Conservation (phyloP, 2,888 invertebrate species). For the Plagiodera versicolora region DNA sequence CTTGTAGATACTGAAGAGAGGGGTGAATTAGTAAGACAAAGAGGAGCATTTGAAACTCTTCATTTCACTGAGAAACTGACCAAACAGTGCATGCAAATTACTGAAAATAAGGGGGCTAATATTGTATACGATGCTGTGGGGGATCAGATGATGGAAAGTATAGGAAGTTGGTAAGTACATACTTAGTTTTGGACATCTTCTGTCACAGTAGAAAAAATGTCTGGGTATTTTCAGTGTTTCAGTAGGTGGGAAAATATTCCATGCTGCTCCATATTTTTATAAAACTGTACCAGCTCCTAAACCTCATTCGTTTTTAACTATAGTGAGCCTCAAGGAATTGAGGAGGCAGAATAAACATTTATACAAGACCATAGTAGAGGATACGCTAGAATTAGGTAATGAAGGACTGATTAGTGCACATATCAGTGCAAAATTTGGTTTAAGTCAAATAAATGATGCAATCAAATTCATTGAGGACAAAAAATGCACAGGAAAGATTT, state of each 20-base stretch:
- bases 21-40: constrained; percentile 60
- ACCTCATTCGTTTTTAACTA: constrained; percentile 43
- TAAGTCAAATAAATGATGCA: constrained; percentile 64
- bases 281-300: constrained; percentile 45
- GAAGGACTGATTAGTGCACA: constrained; percentile 65
- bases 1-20: constrained; percentile 66
- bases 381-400: constrained; percentile 63
- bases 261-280: constrained; percentile 42
- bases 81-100: constrained; percentile 60
- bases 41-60: constrained; percentile 67
- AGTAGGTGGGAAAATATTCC: constrained; percentile 57
- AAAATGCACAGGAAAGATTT: constrained; percentile 65
- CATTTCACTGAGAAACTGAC: constrained; percentile 60
- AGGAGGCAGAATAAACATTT: constrained; percentile 57
- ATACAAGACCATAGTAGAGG: constrained; percentile 57
- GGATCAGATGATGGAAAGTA: constrained; percentile 61
- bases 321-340: constrained; percentile 46
- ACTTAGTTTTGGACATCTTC: constrained; percentile 1
- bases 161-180: constrained; percentile 61
- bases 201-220: neutral
- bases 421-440: constrained; percentile 58
- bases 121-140: constrained; percentile 69
- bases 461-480: constrained; percentile 60
- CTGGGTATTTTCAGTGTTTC: constrained; percentile 54
- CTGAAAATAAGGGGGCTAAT: constrained; percentile 62